Base-by-base conservation (phyloP, 2,797 vertebrate genomes). In the Hydrocynus forskahlii region DNA sequence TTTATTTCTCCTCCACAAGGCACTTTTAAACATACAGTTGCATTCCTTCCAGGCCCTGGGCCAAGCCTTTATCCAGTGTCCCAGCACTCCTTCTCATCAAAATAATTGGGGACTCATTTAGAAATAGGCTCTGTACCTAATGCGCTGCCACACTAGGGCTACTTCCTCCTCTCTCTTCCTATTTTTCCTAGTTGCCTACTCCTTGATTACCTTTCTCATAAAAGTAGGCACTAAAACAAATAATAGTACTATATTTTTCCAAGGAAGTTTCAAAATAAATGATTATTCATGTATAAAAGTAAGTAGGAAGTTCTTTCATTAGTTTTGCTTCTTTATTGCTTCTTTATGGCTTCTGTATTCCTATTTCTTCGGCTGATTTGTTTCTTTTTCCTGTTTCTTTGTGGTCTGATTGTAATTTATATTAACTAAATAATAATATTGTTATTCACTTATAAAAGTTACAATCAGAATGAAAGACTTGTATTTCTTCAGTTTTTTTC, bases 101-200 rank as follows among this genome's bases (percentile, higher is more conserved):
- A 57, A 69, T 68, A 57, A 43, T 69, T 78, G 50, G n/a, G 29
- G 52, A 78, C 43, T 69, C 55, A 63, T 76, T 48, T 76, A 35
- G 25, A 35, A 63, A 63, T 13, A 63, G 25, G 60, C 60, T 35
- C 60, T 63, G 60, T 63, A 35, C 29, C 60, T 63, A 63, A 63
- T 63, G 60, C 13, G 14, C 21, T 23, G 13, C 23, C 35, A 16
- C 60, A 16, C 60, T 63, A 35, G 23, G 29, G 25, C 60, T 63
- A 12, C 35, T 63, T 63, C 60, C 23, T 29, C 60, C 6, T 12
- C 25, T 5, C 25, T 63, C 23, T 35, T 4, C 67, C 50, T 12
- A 2, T 23, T 70, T 9, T 50, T 16, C 23, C 21, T 70, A 21
- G 40, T 43, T 69, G 40, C 19, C n/a, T 69, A 10, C 48, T 23